Base-by-base conservation (phyloP, 2,888 invertebrate genomes). In the Eurytoma californica region DNA sequence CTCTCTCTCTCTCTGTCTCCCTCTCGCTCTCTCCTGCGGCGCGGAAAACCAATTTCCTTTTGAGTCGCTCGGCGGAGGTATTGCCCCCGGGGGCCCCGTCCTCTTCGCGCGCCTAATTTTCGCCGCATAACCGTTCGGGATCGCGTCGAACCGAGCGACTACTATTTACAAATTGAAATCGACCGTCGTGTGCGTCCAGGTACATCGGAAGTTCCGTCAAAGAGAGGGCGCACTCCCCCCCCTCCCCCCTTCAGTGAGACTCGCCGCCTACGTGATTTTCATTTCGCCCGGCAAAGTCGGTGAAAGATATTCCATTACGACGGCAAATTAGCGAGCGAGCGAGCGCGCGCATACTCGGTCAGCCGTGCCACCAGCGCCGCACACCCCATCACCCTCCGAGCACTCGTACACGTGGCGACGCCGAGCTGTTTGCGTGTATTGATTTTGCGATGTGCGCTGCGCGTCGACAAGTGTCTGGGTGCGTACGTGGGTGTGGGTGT, bases 381-480 rank as follows among this genome's bases (percentile, higher is more conserved):
- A 39, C 39, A 39, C 39, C 1, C 39, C 7, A 7, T 39, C 39
- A 39, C 9, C 39, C 39, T 1, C 39, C 24, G 24, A 2, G 39
- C 7, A 1, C 39, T 9, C 39, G 39, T 39, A 39, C 39, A 9
- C 39, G 9, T 39, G 39, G 39, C 39, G 39, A 7, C 39, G 39
- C 39, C 39, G 18, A 60, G 58, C 9, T 51, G 18, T 47, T 30
- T 30, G 74, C 53, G 28, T 30, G 49, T 74, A 74, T 74, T 74
- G 74, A 74, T 74, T 74, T 67, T 63, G 55, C 63, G 53, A 55
- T 61, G 18, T 51, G 18, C 49, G 28, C 61, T 28, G 72, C 72
- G n/a, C 63, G 72, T 9, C 39, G 9, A 9, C 7, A 0, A 9
- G 39, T 39, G 39, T 39, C 9, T 7, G 39, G 2, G 39, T 7